phyloP scores from a whole-genome alignment of 1,140 invertebrate genomes.

The Drosophila athabasca region DNA sequence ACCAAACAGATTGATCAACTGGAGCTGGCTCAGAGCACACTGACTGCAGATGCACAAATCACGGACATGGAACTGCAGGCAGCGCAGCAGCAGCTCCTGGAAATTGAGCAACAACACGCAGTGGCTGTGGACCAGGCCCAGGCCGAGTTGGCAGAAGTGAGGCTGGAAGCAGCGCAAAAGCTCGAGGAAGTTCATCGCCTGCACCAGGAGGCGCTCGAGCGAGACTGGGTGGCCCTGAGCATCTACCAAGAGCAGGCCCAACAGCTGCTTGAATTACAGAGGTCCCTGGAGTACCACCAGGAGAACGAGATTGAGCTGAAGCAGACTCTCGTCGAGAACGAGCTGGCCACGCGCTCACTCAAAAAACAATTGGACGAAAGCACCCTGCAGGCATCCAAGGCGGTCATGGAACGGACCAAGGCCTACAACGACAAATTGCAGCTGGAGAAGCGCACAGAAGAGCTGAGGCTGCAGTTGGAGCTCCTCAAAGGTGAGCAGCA shows the following conservation, averaged over 20 bases:
- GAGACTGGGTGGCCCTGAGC: constrained; percentile 63
- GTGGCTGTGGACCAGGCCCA: constrained; percentile 51
- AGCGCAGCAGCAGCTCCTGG: constrained; percentile 70
- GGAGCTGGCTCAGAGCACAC: constrained; percentile 69
- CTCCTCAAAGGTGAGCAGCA: constrained; percentile 32
- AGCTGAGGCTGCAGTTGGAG: constrained; percentile 79
- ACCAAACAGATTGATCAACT: constrained; percentile 62
- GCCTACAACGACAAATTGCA: constrained; percentile 86
- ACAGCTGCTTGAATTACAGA: constrained; percentile 63
- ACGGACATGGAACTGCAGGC: constrained; percentile 80
- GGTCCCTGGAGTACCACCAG: constrained; percentile 71
- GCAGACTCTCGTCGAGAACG: constrained; percentile 72
- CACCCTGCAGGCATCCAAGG: constrained; percentile 85
- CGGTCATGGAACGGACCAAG: constrained; percentile 87
- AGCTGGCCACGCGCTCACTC: constrained; percentile 59
- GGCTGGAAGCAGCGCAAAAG: constrained; percentile 45
- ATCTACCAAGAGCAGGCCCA: constrained; percentile 53
- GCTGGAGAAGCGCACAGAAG: constrained; percentile 75
- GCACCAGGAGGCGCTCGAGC: constrained; percentile 55
- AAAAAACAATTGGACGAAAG: constrained; percentile 79
- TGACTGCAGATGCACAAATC: constrained; percentile 73
- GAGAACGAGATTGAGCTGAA: constrained; percentile 79
- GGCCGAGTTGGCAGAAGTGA: constrained; percentile 67
- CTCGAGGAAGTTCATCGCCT: constrained; percentile 49
- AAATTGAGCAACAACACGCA: constrained; percentile 63